Conservation (phyloP, 2,888 invertebrate species). For the Artemia sp. region DNA sequence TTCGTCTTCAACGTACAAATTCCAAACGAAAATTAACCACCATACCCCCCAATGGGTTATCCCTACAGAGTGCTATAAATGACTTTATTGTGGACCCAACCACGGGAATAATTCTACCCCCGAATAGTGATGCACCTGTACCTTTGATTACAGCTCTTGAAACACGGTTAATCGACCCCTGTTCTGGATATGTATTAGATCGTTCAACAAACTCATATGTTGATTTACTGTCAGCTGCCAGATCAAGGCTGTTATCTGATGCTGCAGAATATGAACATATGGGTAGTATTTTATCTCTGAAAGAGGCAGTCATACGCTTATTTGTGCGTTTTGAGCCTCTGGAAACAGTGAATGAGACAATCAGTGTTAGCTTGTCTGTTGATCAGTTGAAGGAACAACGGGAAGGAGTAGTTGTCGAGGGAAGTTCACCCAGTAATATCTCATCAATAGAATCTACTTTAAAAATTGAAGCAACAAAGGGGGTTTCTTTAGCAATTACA, state of each 20-base stretch:
- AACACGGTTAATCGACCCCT: conserved; percentile 63
- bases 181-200: conserved; percentile 64
- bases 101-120: conserved; percentile 65
- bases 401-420: conserved; percentile 43
- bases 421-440: too few relatives aligned
- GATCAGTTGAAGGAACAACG: conserved; percentile 37
- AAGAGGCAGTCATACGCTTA: conserved; percentile 49
- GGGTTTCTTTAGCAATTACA: too few relatives aligned
- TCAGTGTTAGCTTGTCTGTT: conserved; percentile 36
- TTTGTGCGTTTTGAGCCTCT: conserved; percentile 42
- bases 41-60: conserved; percentile 61
- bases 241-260: background rate
- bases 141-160: conserved; percentile 73
- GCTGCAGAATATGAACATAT: background rate
- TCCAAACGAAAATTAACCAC: conserved; percentile 46
- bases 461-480: conserved; percentile 29
- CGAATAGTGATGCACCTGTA: conserved; percentile 63
- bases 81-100: conserved; percentile 63
- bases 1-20: background rate
- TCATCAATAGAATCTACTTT: conserved; percentile 39
- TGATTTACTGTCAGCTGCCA: conserved; percentile 44
- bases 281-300: conserved; percentile 44
- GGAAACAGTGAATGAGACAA: conserved; percentile 40
- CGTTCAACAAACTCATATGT: conserved; percentile 47
- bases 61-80: conserved; percentile 61